These are phyloP conservation scores for Meghimatium bilineatum DNA, from an alignment of 2,888 invertebrate genomes.

Conservation along the genomic window DNA sequence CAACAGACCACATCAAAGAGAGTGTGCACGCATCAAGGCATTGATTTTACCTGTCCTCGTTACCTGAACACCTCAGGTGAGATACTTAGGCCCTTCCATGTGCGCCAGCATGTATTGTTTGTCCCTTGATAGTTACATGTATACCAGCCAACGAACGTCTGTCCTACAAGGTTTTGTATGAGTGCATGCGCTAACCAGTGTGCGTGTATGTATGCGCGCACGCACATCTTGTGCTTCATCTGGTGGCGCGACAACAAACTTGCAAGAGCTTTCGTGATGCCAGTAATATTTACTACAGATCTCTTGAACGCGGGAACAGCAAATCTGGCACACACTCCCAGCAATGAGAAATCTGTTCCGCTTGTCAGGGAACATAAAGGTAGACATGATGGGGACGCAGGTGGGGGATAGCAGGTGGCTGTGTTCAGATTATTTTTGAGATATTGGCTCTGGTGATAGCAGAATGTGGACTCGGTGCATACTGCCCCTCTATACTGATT, in stretches of 20 bases:
- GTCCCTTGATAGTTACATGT: no score
- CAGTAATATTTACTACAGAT: not conserved
- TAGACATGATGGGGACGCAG: slow-evolving; percentile 5
- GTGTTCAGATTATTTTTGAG: not conserved
- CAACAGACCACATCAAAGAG: no score
- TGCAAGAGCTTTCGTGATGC: not conserved
- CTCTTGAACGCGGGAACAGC: not conserved
- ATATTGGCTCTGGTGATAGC: not conserved
- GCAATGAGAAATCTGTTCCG: not conserved
- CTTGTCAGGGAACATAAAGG: not conserved
- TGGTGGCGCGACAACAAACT: not conserved
- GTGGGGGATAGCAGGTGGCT: slow-evolving; percentile 1
- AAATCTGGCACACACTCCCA: not conserved
- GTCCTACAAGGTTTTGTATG: not conserved
- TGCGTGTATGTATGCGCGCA: no score
- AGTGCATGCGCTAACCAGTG: no score
- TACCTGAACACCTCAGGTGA: no score
- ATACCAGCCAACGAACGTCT: not conserved
- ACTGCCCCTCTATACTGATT: no score
- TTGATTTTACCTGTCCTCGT: no score
- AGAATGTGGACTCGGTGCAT: not conserved
- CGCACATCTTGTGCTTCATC: not conserved
- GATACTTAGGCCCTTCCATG: no score
- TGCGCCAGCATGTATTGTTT: no score
- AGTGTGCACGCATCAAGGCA: no score